These are phyloP conservation scores for Physeter macrocephalus DNA, from an alignment of 2,113 vertebrate species.

Conservation along the genomic window DNA sequence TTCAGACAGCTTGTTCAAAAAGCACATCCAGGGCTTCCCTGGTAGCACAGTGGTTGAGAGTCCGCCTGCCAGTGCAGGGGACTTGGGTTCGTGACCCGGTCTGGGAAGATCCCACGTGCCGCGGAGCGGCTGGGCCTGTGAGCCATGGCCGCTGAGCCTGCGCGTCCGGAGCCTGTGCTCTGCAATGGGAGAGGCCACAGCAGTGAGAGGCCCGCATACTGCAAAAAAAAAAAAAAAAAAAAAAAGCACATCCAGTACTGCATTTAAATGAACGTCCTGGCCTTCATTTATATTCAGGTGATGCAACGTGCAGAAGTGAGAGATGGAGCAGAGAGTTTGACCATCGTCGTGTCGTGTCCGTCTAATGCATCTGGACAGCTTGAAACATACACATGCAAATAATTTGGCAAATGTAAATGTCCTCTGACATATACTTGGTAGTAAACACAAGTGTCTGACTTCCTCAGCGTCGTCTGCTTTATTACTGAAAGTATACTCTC, in stretches of 20 bases:
- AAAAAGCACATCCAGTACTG: no score
- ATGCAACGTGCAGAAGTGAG: not conserved
- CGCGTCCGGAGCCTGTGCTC: no score
- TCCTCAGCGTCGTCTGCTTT: not conserved
- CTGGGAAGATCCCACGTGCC: no score
- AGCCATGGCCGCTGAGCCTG: no score
- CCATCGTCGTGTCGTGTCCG: not conserved
- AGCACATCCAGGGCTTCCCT: not conserved
- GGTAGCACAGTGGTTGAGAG: no score
- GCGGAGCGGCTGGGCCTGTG: no score
- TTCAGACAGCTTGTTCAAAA: slow-evolving; percentile 2
- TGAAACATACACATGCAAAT: not conserved
- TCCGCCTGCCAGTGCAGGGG: no score
- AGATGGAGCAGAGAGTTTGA: not conserved
- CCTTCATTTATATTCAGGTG: not conserved
- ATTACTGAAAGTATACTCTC: not conserved
- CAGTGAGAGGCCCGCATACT: no score
- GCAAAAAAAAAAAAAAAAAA: no score
- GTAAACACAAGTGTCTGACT: not conserved
- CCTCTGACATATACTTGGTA: not conserved
- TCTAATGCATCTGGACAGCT: not conserved
- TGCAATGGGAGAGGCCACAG: no score
- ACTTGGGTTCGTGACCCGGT: no score
- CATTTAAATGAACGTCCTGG: no score
- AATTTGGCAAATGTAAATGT: not conserved